Base-by-base conservation (phyloP, 2,113 vertebrate species). In the Vidua chalybeata region DNA sequence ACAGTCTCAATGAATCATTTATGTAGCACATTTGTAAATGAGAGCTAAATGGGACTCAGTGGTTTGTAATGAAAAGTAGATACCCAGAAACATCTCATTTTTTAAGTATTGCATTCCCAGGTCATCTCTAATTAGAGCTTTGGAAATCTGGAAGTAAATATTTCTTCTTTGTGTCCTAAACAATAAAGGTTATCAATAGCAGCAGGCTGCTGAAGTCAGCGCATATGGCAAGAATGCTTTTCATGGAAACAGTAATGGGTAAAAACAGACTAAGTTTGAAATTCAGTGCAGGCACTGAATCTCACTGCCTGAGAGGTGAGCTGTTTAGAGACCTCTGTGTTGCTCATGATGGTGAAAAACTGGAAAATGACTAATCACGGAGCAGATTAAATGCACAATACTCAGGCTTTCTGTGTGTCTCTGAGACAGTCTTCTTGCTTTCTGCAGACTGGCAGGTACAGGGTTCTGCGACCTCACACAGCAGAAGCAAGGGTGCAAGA, bases 171-270 rank as follows among this genome's bases (percentile, higher is more conserved):
- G 66, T 83, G 31, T 78, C 75, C 45, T 49, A 56, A 52, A 73
- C 66, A 23, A 83, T 87, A 96, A 88, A 71, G 62, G 45, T 74
- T 85, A 75, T 95, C 81, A 84, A 91, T 94, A 95, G 73, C 66
- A 92, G 48, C 78, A 81, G 30, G 49, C 87, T 90, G 81, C 84
- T 92, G 73, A 94, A 96, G 61, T 85, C 78, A 91, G 81, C 73
- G 78, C 51, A 59, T 80, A 92, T 56, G 49, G 62, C 41, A 91
- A 68, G 28, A 88, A 46, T 2, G 27, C n/a, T 71, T 91, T 72
- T 89, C 59, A 46, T 62, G 82, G 45, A 66, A 86, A 90, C 28
- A 73, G 45, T 52, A 84, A 64, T 15, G 19, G 52, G 43, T 77
- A 49, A 93, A 94, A 86, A 8, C 63, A 95, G 76, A 58, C 35